These are phyloP conservation scores for Aethina tumida DNA, from an alignment of 1,140 invertebrate species.

Conservation along the genomic window DNA sequence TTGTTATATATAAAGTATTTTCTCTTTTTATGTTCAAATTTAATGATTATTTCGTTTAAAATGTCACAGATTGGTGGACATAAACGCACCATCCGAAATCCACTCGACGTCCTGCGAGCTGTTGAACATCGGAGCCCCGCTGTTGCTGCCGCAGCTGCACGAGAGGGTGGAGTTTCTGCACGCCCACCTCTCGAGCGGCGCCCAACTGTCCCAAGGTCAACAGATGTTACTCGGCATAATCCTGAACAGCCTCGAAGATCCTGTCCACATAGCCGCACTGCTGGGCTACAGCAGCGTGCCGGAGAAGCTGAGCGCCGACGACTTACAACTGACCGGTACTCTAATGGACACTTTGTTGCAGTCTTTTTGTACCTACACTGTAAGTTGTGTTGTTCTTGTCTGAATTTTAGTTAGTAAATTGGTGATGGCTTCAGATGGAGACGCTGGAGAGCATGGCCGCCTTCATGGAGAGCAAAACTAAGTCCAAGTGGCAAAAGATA, in stretches of 20 bases:
- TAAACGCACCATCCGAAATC: conserved; percentile 43
- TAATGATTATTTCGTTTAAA: conserved; percentile 9
- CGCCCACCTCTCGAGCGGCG: conserved; percentile 45
- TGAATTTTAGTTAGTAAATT: not conserved
- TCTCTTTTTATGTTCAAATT: no score
- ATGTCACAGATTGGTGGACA: conserved; percentile 45
- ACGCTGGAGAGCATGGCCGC: conserved; percentile 24
- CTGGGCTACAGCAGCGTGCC: conserved; percentile 38
- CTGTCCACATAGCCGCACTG: conserved; percentile 46
- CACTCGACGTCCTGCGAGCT: conserved; percentile 47
- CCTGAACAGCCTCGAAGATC: conserved; percentile 52
- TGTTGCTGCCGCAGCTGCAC: conserved; percentile 48
- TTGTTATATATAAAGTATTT: no score
- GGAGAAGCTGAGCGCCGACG: conserved; percentile 28
- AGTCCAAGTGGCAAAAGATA: conserved; percentile 27
- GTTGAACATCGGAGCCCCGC: conserved; percentile 46
- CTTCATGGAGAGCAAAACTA: conserved; percentile 24
- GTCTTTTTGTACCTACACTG: conserved; percentile 45
- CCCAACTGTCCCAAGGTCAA: conserved; percentile 48
- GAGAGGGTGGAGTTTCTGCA: conserved; percentile 51
- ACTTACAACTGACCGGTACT: conserved; percentile 40
- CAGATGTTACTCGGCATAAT: conserved; percentile 52
- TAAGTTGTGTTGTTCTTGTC: conserved; percentile 26
- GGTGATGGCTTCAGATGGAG: conserved; percentile 23
- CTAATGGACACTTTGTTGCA: conserved; percentile 48